A percentile compares a stretch with the other conserved stretches of the same genome.
These are phyloP conservation scores for Rhabditoides inermis DNA, from an alignment of 2,888 invertebrate species.

Conservation along the genomic window DNA sequence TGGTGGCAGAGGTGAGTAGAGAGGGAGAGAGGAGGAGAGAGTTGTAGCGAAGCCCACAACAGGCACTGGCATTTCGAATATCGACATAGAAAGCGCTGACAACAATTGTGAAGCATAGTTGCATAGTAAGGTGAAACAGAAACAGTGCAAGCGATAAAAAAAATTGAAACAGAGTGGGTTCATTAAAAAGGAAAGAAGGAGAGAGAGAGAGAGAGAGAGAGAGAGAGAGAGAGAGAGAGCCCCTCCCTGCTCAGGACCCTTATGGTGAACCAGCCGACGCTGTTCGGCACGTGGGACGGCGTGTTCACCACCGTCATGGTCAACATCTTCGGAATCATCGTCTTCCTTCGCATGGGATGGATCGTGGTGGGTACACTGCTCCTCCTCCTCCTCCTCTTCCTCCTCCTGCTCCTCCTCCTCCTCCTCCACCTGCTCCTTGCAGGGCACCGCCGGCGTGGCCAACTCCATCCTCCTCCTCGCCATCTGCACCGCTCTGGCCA, in stretches of 20 bases:
- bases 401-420: neutral
- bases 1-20: constrained; percentile 45
- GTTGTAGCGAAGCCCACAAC: too few relatives aligned
- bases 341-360: constrained; percentile 92
- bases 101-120: too few relatives aligned
- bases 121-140: too few relatives aligned
- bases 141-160: too few relatives aligned
- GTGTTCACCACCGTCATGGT: constrained; percentile 94
- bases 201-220: too few relatives aligned
- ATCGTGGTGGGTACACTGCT: constrained; percentile 67
- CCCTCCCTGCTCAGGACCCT: constrained; percentile 72
- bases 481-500: constrained; percentile 70
- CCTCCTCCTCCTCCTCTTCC: neutral
- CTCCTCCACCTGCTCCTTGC: constrained; percentile 11
- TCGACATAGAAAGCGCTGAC: too few relatives aligned
- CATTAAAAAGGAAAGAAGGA: too few relatives aligned
- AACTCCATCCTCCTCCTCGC: constrained; percentile 56
- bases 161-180: too few relatives aligned
- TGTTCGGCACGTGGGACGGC: constrained; percentile 96
- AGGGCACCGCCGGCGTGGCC: constrained; percentile 59
- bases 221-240: too few relatives aligned
- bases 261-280: constrained; percentile 85
- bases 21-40: too few relatives aligned
- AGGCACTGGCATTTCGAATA: too few relatives aligned
- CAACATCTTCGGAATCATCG: constrained; percentile 93